A percentile compares a stretch with the other conserved stretches of the same genome.
phyloP scores from a whole-genome alignment of 2,113 vertebrate species.

The Heliornis fulica region DNA sequence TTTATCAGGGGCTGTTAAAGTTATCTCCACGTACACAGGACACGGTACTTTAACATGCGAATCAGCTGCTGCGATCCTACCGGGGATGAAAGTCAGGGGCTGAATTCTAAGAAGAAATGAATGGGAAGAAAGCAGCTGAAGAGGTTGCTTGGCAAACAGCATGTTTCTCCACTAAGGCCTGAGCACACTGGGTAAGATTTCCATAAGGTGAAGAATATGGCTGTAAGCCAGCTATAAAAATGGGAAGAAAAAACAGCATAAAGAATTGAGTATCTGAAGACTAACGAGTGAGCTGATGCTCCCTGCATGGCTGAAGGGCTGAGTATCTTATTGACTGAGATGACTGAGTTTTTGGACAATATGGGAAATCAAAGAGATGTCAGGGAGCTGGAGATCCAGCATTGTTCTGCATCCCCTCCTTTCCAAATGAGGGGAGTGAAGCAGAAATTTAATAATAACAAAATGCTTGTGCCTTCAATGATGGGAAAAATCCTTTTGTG shows the following conservation, averaged over 20 bases:
- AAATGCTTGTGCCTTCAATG: not conserved
- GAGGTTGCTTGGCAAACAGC: conserved; percentile 8
- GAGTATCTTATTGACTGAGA: not conserved
- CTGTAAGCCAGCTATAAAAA: conserved; percentile 22
- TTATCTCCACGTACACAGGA: not conserved
- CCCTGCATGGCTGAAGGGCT: not conserved
- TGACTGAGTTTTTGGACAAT: conserved; percentile 5
- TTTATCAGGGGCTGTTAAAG: not conserved
- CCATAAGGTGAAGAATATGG: conserved; percentile 9
- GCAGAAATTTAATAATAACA: not conserved
- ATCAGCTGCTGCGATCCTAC: not conserved
- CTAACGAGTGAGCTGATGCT: not conserved
- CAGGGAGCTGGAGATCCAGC: not conserved
- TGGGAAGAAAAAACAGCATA: not conserved
- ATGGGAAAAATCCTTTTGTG: not conserved
- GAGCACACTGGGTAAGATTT: not conserved
- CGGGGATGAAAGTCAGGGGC: not conserved
- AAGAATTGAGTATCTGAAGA: conserved; percentile 12
- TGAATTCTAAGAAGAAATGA: conserved; percentile 32
- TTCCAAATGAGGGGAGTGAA: not conserved
- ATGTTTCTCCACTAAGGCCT: not conserved
- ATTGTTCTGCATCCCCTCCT: not conserved
- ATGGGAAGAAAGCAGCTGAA: not conserved
- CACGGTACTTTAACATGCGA: not conserved
- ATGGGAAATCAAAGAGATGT: conserved; percentile 45